phyloP scores from a whole-genome alignment of 2,797 vertebrate genomes.

The Periophthalmus magnuspinnatus region DNA sequence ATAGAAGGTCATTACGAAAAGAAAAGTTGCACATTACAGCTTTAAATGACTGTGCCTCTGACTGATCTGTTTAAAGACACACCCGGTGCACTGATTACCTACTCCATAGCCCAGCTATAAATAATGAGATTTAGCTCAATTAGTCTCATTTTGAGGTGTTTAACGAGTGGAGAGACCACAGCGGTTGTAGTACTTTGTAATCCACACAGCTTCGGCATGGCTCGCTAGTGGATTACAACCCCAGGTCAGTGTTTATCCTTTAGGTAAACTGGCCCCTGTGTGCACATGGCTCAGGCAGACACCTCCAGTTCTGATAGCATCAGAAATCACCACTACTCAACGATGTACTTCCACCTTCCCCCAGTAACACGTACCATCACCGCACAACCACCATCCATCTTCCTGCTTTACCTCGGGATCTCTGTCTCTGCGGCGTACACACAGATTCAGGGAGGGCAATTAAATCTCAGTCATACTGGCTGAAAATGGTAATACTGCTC shows the following conservation, averaged over 20 bases:
- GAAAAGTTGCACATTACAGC: slow-evolving; percentile 15
- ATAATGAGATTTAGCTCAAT: slow-evolving; percentile 82
- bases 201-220: slow-evolving; percentile 70
- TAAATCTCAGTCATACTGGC: slow-evolving; percentile 62
- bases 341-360: slow-evolving; percentile 59
- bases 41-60: slow-evolving; percentile 43
- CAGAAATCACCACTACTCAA: slow-evolving; percentile 73
- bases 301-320: slow-evolving; percentile 75
- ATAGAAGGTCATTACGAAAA: neutral
- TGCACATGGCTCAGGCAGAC: slow-evolving; percentile 54
- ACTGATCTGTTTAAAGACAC: slow-evolving; percentile 74
- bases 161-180: slow-evolving; percentile 70
- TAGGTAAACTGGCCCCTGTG: slow-evolving; percentile 70
- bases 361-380: slow-evolving; percentile 52
- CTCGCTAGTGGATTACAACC: slow-evolving; percentile 76
- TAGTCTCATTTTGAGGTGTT: slow-evolving; percentile 76
- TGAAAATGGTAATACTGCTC: slow-evolving; percentile 50
- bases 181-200: slow-evolving; percentile 66
- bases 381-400: slow-evolving; percentile 65
- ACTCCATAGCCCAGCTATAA: slow-evolving; percentile 71
- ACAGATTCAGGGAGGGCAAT: slow-evolving; percentile 58
- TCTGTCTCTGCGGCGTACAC: slow-evolving; percentile 59
- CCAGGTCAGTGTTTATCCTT: slow-evolving; percentile 77
- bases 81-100: slow-evolving; percentile 67
- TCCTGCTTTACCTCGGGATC: slow-evolving; percentile 59